Conservation (phyloP, 2,797 vertebrate species). For the Falco biarmicus region DNA sequence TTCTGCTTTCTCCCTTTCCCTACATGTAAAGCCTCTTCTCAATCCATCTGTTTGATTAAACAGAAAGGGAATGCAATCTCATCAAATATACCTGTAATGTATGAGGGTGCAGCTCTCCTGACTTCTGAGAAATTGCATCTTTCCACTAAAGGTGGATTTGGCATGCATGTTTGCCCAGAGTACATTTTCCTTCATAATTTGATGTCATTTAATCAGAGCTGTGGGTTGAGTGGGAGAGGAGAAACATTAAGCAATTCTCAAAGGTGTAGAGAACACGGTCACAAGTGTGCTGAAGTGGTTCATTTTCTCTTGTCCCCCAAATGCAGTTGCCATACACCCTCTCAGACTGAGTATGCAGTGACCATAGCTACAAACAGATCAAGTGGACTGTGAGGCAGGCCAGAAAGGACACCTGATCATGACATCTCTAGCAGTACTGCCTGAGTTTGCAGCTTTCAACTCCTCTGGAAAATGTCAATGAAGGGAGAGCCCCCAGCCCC, state of each 20-base stretch:
- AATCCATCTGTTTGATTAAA: neutral
- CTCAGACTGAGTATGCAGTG: neutral
- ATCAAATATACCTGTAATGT: neutral
- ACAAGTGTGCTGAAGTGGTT: neutral
- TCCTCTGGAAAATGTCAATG: neutral
- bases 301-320: neutral
- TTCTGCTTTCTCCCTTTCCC: neutral
- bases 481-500: neutral
- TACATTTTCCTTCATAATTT: neutral
- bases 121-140: neutral
- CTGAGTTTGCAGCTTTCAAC: neutral
- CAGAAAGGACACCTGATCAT: neutral
- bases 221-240: neutral
- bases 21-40: neutral
- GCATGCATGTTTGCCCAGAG: neutral
- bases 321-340: neutral
- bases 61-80: neutral
- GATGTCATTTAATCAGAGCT: slow-evolving; percentile 3
- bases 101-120: neutral
- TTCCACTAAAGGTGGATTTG: neutral
- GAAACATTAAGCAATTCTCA: neutral
- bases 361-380: neutral
- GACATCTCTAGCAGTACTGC: neutral
- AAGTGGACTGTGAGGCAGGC: neutral
- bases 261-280: neutral